A percentile compares a stretch with the other conserved stretches of the same genome.
These are phyloP conservation scores for Todus mexicanus DNA, from an alignment of 2,797 vertebrate genomes.

Conservation along the genomic window DNA sequence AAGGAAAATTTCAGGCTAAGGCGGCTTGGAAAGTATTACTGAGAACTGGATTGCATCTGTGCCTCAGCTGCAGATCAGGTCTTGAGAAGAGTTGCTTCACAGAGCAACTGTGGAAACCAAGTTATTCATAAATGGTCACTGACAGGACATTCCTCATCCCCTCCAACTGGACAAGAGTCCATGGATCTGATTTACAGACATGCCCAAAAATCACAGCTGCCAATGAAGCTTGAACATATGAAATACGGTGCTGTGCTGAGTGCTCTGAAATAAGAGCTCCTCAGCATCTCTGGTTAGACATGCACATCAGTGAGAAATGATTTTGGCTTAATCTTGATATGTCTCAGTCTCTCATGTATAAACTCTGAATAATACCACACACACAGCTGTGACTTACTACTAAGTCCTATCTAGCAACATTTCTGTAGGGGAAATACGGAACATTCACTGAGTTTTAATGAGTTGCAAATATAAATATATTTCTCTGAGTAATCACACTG, in stretches of 20 bases:
- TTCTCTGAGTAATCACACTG: not conserved
- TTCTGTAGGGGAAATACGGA: not conserved
- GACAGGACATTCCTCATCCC: not conserved
- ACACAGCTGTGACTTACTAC: not conserved
- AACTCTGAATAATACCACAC: not conserved
- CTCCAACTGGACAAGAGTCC: rapidly evolving
- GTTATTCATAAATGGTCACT: not conserved
- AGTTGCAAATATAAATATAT: not conserved
- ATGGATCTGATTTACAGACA: not conserved
- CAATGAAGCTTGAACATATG: not conserved
- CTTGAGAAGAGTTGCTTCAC: not conserved
- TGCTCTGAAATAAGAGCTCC: not conserved
- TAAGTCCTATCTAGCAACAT: not conserved
- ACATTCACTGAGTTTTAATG: not conserved
- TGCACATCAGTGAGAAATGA: not conserved
- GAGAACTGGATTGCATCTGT: not conserved
- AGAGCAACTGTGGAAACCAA: not conserved
- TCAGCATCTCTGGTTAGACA: not conserved
- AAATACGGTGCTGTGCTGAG: not conserved
- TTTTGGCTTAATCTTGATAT: not conserved
- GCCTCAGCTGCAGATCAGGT: not conserved
- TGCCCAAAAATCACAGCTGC: not conserved
- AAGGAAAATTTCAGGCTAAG: not conserved
- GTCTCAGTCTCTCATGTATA: not conserved
- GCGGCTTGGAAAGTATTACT: not conserved